Evolutionary conservation across 2,797 vertebrate genomes (phyloP), one percentile per base, ranked within the genome.

Genomic region (Gastrophryne carolinensis): DNA sequence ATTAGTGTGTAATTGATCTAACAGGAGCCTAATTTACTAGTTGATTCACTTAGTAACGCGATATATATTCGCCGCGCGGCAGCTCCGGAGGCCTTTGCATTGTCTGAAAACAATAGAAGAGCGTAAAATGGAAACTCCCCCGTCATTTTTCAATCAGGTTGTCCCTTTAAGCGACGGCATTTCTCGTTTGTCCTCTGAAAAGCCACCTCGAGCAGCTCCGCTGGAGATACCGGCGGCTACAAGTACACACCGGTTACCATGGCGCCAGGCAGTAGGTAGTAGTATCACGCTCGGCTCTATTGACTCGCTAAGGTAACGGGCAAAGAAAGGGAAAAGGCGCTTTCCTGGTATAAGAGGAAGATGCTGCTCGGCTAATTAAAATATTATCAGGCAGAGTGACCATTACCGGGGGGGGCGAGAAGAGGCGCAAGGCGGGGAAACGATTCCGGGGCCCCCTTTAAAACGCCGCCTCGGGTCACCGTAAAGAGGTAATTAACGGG

Each of bases 261-360:
- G 66, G 66, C 56, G 66, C 52, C 65, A 56, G 24, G 52, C 32
- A 56, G 66, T 69, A 69, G 34, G 66, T 69, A 53, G 50, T 56
- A 27, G 29, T 23, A 56, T 69, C 52, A 69, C 23, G 52, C 52
- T 69, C 66, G 30, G 66, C 66, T 56, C 34, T 29, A 69, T 56
- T 56, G 66, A 69, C 52, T 69, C 30, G 66, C 66, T 69, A 69
- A 56, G 66, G 66, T 69, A 69, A 69, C 52, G 30, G 53, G 21
- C n/a, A n/a, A n/a, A n/a, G n/a, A n/a, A n/a, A n/a, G n/a, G 56
- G 66, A 39, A 41, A 44, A 69, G 24, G 29, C 53, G 56, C 39
- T 69, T 69, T 68, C 54, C 32, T n/a, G 21, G 50, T 35, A 56
- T 54, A 57, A 17, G 23, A 69, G 52, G 50, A 56, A n/a, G n/a